Evolutionary conservation across 2,797 vertebrate genomes (phyloP), one percentile per base, ranked within the genome.

Genomic region (Lindbergichthys nudifrons): DNA sequence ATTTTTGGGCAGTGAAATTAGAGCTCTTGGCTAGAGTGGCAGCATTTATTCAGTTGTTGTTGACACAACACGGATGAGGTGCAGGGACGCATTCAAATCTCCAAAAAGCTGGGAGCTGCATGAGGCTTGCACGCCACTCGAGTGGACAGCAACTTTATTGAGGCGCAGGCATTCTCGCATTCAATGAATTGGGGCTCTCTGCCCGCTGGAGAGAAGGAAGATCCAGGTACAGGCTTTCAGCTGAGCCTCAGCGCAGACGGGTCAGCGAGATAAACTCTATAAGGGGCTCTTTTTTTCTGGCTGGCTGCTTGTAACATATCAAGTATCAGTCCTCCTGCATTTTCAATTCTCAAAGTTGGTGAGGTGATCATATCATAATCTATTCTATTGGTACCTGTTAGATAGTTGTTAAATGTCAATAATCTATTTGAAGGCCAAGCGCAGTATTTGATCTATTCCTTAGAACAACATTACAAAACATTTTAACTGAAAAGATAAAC

Each of bases 111-210:
- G 3, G 65, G 68, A 68, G 81, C 77, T 90, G 87, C 81, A 54
- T 21, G 14, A 61, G 58, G 77, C 72, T 86, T 47, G 72, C 51
- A 60, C 57, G n/a, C 68, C 78, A 73, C 82, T 87, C 58, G 74
- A 86, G 73, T 88, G 79, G 87, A 92, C 89, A 86, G 84, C 72
- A 26, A 79, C 79, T 77, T 90, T 87, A 81, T 73, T 82, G 79
- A 86, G 83, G 75, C 85, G 41, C 74, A 91, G 89, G 89, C 86
- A 85, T 92, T 94, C 87, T 92, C 82, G 82, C 80, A 91, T 89
- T 92, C 79, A 85, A 72, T 76, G 86, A 88, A 89, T 91, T 86
- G 85, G 77, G 77, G 78, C 82, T 87, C 68, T 46, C 60, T 81
- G 78, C 75, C 78, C 39, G 51, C 84, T 81, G 80, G 86, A 89